Evolutionary conservation across 1,140 invertebrate genomes (phyloP), one percentile per base, ranked within the genome.

Genomic region (Gryllus bimaculatus): DNA sequence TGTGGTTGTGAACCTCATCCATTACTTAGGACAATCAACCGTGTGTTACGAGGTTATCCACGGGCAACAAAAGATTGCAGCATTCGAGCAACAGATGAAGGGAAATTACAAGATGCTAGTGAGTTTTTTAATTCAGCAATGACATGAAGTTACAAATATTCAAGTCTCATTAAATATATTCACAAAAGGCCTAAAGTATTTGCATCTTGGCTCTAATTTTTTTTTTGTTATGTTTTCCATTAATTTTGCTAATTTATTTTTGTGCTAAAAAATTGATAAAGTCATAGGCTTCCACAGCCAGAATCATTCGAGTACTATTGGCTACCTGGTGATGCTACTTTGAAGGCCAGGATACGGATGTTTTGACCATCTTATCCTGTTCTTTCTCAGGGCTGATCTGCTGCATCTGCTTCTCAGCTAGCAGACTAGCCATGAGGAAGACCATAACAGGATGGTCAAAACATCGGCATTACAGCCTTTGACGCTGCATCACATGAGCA

Each of bases 1-100:
- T 90, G 87, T 80, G 82, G 88, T 20, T 95, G 94, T 83, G 94
- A 95, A 82, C 88, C 90, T 8, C 94, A 92, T 84, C 94, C 95
- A 2, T 84, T 97, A 66, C 84, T 96, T 0, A 90, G 90, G 79
- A 95, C 93, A 0, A 92, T 94, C 81, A 94, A 94, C 83, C 83
- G 92, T 90, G 85, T 93, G 1, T 85, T 94, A 0, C 85, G 92
- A 80, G 88, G 90, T 81, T 92, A 92, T 83, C 86, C 89, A 0
- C 83, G 80, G 0, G 80, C 83, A 10, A 83, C 81, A 15, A 84
- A 84, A 5, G 81, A 85, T 15, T 86, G 85, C 75, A 80, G 47
- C 66, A 80, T 80, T 39, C 20, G 8, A 74, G 76, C 79, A 66
- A 66, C 54, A 13, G 54, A 66, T 66, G 54, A 18, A 66, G 10